A percentile compares a stretch with the other conserved stretches of the same genome.
phyloP scores from a whole-genome alignment of 2,113 vertebrate species.

The Boulengeromyrus knoepffleri region DNA sequence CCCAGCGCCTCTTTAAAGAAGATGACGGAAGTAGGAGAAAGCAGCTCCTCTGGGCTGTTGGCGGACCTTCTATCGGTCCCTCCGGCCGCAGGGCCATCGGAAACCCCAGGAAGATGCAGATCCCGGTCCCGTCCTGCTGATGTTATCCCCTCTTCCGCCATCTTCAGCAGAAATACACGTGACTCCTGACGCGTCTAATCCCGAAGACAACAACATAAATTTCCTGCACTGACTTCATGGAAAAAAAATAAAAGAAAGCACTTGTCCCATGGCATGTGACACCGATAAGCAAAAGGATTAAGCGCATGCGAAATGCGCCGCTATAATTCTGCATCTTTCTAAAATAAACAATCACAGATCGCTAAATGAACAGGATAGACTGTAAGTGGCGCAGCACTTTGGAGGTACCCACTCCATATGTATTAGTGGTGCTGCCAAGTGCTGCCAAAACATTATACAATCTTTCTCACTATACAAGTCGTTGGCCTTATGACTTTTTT shows the following conservation, averaged over 20 bases:
- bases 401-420: background rate
- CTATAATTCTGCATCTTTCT: background rate
- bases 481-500: background rate
- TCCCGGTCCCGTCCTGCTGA: slow-evolving; percentile 25
- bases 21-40: slow-evolving; percentile 66
- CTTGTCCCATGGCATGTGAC: background rate
- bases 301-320: background rate
- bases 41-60: slow-evolving; percentile 56
- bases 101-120: slow-evolving; percentile 32
- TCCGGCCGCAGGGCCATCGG: slow-evolving; percentile 12
- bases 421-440: background rate
- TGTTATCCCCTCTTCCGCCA: slow-evolving; percentile 44
- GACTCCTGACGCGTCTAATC: slow-evolving; percentile 25
- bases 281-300: background rate
- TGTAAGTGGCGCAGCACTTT: background rate
- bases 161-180: slow-evolving; percentile 42
- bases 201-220: background rate
- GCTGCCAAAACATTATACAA: background rate
- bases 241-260: background rate
- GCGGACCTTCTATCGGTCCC: slow-evolving; percentile 50
- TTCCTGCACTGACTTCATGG: background rate
- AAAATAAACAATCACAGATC: slow-evolving; percentile 1
- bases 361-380: background rate
- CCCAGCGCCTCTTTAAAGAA: slow-evolving; percentile 65
- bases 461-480: background rate